Conservation (phyloP, 1,140 invertebrate genomes). For the Spodoptera litura region DNA sequence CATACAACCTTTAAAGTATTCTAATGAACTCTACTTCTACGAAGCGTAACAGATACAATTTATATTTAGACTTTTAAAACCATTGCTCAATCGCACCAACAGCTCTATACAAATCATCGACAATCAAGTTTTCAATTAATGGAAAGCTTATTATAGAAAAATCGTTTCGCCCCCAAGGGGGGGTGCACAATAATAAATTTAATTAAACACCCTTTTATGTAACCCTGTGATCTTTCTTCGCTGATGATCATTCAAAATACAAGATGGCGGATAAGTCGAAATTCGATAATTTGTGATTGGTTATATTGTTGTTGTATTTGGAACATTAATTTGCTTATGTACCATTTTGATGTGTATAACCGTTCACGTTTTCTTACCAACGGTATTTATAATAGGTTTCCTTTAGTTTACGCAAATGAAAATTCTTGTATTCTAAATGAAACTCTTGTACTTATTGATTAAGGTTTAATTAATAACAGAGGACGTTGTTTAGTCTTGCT, state of each 20-base stretch:
- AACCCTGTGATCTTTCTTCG: slow-evolving; percentile 42
- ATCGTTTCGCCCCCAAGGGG: slow-evolving; percentile 15
- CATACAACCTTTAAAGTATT: no score
- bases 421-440: no score
- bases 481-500: no score
- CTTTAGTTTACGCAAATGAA: no score
- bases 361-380: not conserved
- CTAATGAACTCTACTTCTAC: not conserved
- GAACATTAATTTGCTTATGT: not conserved
- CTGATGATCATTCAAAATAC: slow-evolving; percentile 1
- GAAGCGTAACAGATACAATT: not conserved
- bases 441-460: no score
- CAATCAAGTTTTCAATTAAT: slow-evolving; percentile 50
- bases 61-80: no score
- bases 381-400: no score
- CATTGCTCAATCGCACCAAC: slow-evolving; percentile 27
- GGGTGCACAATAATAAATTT: slow-evolving; percentile 40
- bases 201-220: slow-evolving; percentile 42
- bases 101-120: slow-evolving; percentile 48
- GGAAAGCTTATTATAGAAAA: slow-evolving; percentile 45
- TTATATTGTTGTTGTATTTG: slow-evolving; percentile 31
- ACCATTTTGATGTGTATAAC: not conserved
- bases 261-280: slow-evolving; percentile 9
- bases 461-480: no score
- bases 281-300: slow-evolving; percentile 32